phyloP scores from a whole-genome alignment of 1,140 invertebrate species.

The Rhysida immarginata region DNA sequence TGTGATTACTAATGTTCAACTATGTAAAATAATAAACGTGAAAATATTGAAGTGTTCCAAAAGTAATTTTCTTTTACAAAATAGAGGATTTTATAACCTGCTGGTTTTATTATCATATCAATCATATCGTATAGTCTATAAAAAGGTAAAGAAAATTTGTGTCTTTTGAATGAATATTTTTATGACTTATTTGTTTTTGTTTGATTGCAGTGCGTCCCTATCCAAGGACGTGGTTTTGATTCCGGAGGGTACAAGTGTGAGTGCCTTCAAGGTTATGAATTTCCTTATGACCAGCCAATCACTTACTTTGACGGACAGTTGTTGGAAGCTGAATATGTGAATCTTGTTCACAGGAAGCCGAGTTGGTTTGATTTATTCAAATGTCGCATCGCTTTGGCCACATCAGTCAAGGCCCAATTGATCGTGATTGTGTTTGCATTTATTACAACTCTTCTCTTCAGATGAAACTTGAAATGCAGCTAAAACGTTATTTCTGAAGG shows the following conservation, averaged over 20 bases:
- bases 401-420: not conserved
- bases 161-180: too few relatives aligned
- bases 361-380: constrained; percentile 38
- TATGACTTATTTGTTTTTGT: too few relatives aligned
- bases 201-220: constrained; percentile 71
- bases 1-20: too few relatives aligned
- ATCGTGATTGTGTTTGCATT: too few relatives aligned
- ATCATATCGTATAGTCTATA: too few relatives aligned
- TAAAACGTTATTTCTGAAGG: not conserved
- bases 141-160: too few relatives aligned
- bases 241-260: constrained; percentile 96
- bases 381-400: constrained; percentile 64
- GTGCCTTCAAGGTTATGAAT: constrained; percentile 92
- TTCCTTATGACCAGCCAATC: constrained; percentile 85
- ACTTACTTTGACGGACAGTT: constrained; percentile 94
- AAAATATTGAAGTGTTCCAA: too few relatives aligned
- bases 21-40: too few relatives aligned
- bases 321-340: constrained; percentile 84
- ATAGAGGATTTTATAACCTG: too few relatives aligned
- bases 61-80: too few relatives aligned
- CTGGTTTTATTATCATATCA: too few relatives aligned
- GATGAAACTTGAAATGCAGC: constrained; percentile 1
- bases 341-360: constrained; percentile 53
- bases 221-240: constrained; percentile 76
- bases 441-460: constrained; percentile 18